Conservation (phyloP, 1,140 invertebrate genomes). For the Ptiloglossa arizonensis region DNA sequence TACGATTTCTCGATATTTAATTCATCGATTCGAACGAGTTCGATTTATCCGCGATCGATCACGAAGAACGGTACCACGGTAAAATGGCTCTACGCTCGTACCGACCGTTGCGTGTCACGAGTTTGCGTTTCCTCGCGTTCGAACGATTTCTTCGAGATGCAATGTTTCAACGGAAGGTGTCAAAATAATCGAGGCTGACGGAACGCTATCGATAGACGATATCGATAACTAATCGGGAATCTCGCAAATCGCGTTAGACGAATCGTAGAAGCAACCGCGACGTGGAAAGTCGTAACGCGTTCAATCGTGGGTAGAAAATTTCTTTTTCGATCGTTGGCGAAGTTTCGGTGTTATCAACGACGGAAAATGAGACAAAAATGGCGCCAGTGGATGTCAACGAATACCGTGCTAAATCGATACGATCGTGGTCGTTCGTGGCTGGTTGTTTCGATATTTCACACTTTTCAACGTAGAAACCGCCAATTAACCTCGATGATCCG, state of each 20-base stretch:
- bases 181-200: background rate
- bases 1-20: background rate
- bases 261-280: too few species aligned
- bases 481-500: background rate
- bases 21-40: background rate
- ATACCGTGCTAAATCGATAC: background rate
- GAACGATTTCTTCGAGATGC: slow-evolving; percentile 11
- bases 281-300: background rate
- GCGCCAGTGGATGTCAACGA: background rate
- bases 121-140: background rate
- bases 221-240: background rate
- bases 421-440: background rate
- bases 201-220: background rate
- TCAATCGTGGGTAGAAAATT: too few species aligned
- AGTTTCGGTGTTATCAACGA: background rate
- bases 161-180: slow-evolving; percentile 2
- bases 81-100: background rate
- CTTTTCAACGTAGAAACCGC: background rate
- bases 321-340: background rate
- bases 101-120: background rate
- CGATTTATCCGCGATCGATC: background rate
- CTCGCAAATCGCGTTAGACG: background rate
- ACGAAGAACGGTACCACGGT: background rate
- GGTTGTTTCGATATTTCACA: background rate
- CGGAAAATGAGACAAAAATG: background rate